phyloP scores from a whole-genome alignment of 2,888 invertebrate species.

The Zootermopsis nevadensis region DNA sequence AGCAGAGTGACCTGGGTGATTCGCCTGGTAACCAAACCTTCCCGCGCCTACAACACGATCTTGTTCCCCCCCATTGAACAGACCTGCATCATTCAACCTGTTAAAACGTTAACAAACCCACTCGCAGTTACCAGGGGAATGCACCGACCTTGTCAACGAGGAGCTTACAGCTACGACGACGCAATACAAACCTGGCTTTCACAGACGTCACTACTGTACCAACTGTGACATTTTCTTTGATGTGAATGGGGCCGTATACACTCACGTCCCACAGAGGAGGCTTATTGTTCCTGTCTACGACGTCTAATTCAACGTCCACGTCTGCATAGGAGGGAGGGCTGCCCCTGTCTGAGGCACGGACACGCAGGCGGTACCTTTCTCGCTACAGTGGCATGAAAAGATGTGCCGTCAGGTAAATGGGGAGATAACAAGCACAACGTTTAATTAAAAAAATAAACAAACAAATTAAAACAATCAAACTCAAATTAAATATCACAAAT shows the following conservation, averaged over 20 bases:
- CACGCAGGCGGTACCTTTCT: constrained; percentile 95
- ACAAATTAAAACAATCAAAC: constrained; percentile 52
- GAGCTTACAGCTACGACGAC: constrained; percentile 52
- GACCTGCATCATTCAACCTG: not conserved
- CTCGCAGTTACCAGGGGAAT: constrained; percentile 43
- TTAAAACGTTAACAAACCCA: not conserved
- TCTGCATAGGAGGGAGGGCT: constrained; percentile 91
- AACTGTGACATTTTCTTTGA: constrained; percentile 99
- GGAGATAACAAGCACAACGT: constrained; percentile 53
- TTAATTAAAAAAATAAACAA: constrained; percentile 52
- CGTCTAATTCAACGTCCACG: constrained; percentile 97
- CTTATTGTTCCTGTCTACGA: constrained; percentile 98
- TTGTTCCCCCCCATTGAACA: constrained; percentile 8
- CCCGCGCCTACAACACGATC: constrained; percentile 57
- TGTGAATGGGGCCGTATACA: constrained; percentile 97
- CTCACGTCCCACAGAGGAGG: constrained; percentile 96
- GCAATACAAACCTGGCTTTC: constrained; percentile 84
- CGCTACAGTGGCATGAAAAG: constrained; percentile 77
- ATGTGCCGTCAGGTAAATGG: constrained; percentile 55
- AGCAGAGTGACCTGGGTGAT: constrained; percentile 19
- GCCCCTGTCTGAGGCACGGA: constrained; percentile 96
- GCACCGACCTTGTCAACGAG: constrained; percentile 36
- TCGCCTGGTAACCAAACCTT: constrained; percentile 50
- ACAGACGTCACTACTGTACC: constrained; percentile 98
- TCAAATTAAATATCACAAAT: constrained; percentile 62